phyloP scores from a whole-genome alignment of 2,797 vertebrate species.

The Scomberomorus guttatus region DNA sequence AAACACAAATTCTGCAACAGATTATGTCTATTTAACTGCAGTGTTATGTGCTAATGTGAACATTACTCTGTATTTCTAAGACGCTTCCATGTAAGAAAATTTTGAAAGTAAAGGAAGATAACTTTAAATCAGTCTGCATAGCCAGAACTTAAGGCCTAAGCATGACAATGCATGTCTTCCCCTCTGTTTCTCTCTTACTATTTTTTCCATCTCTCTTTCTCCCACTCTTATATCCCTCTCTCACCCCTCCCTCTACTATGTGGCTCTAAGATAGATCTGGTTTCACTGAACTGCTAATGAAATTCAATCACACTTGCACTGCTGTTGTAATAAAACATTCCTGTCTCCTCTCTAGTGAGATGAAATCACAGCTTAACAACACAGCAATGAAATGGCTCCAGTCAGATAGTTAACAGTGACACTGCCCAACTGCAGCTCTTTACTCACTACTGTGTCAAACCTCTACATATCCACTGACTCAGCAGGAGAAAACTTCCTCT shows the following conservation, averaged over 20 bases:
- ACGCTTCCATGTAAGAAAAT: background rate
- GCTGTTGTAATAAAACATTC: conserved; percentile 65
- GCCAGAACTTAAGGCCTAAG: background rate
- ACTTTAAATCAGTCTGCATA: conserved; percentile 10
- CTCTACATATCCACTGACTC: conserved; percentile 67
- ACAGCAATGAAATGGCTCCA: conserved; percentile 28
- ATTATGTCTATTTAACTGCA: background rate
- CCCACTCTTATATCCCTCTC: background rate
- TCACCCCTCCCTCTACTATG: conserved; percentile 24
- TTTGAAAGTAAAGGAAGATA: background rate
- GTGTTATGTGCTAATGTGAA: background rate
- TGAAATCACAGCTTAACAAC: conserved; percentile 37
- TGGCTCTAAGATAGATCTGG: conserved; percentile 45
- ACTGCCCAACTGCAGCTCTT: conserved; percentile 35
- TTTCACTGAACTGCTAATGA: conserved; percentile 63
- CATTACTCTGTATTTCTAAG: background rate
- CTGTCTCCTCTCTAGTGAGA: conserved; percentile 35
- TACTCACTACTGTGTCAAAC: conserved; percentile 31
- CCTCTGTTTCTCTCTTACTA: background rate
- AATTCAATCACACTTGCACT: conserved; percentile 54
- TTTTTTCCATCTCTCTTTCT: conserved; percentile 32
- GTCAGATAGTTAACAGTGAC: conserved; percentile 18
- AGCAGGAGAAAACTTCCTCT: conserved; percentile 74
- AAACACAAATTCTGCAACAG: background rate
- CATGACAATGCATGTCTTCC: conserved; percentile 16